Evolutionary conservation across 2,113 vertebrate species (phyloP).

Genomic region (Anser brachyrhynchus): DNA sequence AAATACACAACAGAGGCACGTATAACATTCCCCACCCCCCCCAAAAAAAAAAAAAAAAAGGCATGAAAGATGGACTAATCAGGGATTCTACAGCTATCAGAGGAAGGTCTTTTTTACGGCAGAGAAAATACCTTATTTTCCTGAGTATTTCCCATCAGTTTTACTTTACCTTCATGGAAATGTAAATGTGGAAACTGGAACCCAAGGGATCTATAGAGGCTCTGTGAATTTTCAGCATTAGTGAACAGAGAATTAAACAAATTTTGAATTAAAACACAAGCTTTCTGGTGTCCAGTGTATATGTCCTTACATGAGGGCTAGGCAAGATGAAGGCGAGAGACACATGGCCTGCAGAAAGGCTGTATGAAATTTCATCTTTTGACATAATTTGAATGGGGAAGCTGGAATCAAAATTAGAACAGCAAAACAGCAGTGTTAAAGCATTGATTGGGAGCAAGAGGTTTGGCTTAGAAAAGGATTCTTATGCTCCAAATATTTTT

Average conservation of each 20-base stretch:
- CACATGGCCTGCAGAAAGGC: neutral
- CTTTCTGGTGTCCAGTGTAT: neutral
- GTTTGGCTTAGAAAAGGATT: neutral
- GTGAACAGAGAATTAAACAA: neutral
- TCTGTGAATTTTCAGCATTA: slow-evolving; percentile 14
- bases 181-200: neutral
- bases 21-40: neutral
- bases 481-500: neutral
- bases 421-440: neutral
- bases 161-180: neutral
- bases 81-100: neutral
- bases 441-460: neutral
- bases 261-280: neutral
- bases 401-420: neutral
- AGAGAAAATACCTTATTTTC: slow-evolving; percentile 4
- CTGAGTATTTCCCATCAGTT: neutral
- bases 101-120: neutral
- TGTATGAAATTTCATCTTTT: neutral
- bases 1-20: neutral
- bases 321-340: neutral
- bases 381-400: neutral
- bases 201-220: neutral
- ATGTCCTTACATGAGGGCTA: neutral
- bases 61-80: neutral
- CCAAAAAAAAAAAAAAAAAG: neutral